phyloP scores from a whole-genome alignment of 2,113 vertebrate genomes.

The zebrafish (Danio rerio) region GRCz12tu NC_133197.1:25871001-25871500 shows the following conservation, averaged over 20 bases:
- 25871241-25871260: background rate
- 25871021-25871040: conserved; percentile 85
- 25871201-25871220: background rate
- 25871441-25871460: too few species aligned
- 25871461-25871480: too few species aligned
- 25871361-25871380: too few species aligned
- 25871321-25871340: too few species aligned
- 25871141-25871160: background rate
- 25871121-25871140: background rate
- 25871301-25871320: too few species aligned
- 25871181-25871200: background rate
- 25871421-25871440: too few species aligned
- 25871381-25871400: too few species aligned
- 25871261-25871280: too few species aligned
- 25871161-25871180: background rate
- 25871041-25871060: conserved; percentile 94
- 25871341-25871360: too few species aligned
- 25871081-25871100: conserved; percentile 94
- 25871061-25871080: conserved; percentile 92
- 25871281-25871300: too few species aligned
- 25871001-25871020: conserved; percentile 86
- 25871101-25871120: conserved; percentile 81
- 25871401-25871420: too few species aligned
- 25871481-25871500: too few species aligned
- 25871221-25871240: background rate